Evolutionary conservation across 1,140 invertebrate species (phyloP).

Genomic region (Drosophila cardini): DNA sequence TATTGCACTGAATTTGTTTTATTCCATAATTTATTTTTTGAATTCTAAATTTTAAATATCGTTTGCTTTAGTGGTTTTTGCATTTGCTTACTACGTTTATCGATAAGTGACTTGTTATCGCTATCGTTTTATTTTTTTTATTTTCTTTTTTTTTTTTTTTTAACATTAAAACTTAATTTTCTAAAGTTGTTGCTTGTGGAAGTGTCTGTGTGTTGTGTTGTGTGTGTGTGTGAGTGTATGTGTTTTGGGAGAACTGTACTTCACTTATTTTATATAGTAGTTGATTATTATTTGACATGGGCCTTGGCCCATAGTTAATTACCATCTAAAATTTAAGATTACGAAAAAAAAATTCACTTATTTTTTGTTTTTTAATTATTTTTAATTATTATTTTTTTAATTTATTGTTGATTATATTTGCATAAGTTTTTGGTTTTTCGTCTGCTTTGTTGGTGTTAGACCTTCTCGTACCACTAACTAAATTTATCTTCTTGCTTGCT

Average conservation of each 20-base stretch:
- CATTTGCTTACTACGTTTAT: slow-evolving; percentile 17
- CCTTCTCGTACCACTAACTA: slow-evolving; percentile 61
- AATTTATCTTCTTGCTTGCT: slow-evolving; percentile 23
- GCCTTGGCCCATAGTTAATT: slow-evolving; percentile 19
- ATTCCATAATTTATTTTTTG: slow-evolving; percentile 8
- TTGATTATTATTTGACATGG: slow-evolving; percentile 34
- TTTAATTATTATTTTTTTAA: slow-evolving; percentile 22
- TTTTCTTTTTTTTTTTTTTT: slow-evolving; percentile 14
- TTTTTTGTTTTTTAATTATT: slow-evolving; percentile 19
- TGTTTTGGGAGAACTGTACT: slow-evolving; percentile 4
- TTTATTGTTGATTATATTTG: slow-evolving; percentile 68
- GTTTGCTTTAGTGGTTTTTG: slow-evolving; percentile 14
- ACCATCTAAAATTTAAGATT: slow-evolving; percentile 42
- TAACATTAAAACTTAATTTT: slow-evolving; percentile 74
- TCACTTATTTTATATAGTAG: slow-evolving; percentile 38
- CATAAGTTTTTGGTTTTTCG: slow-evolving; percentile 5
- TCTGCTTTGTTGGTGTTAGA: slow-evolving; percentile 63
- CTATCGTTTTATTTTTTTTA: slow-evolving; percentile 7
- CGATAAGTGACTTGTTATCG: slow-evolving; percentile 10
- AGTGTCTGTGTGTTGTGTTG: slow-evolving; percentile 32
- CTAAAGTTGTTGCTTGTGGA: slow-evolving; percentile 52
- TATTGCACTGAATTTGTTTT: slow-evolving; percentile 72
- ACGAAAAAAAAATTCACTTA: slow-evolving; percentile 37
- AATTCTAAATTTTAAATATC: slow-evolving; percentile 21
- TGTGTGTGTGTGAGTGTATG: slow-evolving; percentile 22